A percentile compares a stretch with the other conserved stretches of the same genome.
Evolutionary conservation across 1,140 invertebrate species (phyloP).

Genomic region (Stegodyphus dumicola): DNA sequence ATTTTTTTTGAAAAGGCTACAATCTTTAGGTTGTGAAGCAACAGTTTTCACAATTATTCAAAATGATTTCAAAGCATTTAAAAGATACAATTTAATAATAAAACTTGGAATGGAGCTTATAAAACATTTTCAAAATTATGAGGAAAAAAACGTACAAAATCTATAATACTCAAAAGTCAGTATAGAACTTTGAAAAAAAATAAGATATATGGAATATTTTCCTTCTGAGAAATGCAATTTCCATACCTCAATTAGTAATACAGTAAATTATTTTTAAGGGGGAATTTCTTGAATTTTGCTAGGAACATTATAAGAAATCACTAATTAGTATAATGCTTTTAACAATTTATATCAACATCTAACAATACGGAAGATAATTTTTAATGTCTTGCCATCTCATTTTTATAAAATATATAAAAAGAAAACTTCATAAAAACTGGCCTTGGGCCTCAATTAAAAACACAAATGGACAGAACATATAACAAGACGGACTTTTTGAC

Average conservation of each 20-base stretch:
- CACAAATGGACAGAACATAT: slow-evolving; percentile 58
- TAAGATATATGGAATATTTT: neutral
- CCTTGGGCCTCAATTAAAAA: slow-evolving; percentile 59
- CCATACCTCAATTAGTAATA: neutral
- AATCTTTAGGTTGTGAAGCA: too few relatives aligned
- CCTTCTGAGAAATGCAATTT: neutral
- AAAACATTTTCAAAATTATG: too few relatives aligned
- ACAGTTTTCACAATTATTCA: too few relatives aligned
- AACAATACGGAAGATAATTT: slow-evolving; percentile 22
- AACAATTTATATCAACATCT: slow-evolving; percentile 32
- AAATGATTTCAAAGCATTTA: too few relatives aligned
- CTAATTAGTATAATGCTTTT: slow-evolving; percentile 13
- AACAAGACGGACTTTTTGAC: slow-evolving; percentile 2
- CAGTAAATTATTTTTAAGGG: neutral
- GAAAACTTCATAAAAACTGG: slow-evolving; percentile 38
- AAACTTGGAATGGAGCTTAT: too few relatives aligned
- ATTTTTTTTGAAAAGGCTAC: too few relatives aligned
- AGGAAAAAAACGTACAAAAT: too few relatives aligned
- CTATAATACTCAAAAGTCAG: too few relatives aligned
- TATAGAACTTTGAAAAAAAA: neutral
- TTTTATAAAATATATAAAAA: slow-evolving; percentile 46
- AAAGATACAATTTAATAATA: too few relatives aligned
- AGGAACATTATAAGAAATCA: slow-evolving; percentile 45
- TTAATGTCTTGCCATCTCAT: slow-evolving; percentile 58
- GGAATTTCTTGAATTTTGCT: neutral